Evolutionary conservation across 2,888 invertebrate genomes (phyloP).

Genomic region (Apodemia mormo): DNA sequence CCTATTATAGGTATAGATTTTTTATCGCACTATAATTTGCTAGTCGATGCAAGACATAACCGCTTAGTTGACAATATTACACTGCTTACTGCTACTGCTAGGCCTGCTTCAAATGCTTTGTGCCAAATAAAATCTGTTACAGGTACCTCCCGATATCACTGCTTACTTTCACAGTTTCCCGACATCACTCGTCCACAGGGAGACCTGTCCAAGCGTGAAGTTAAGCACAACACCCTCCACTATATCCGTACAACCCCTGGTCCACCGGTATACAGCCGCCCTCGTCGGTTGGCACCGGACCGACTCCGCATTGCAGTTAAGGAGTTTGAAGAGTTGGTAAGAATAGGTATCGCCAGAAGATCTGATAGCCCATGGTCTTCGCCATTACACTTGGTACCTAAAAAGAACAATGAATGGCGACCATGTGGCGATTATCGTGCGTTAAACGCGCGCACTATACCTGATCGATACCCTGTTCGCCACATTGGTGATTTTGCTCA

Average conservation of each 20-base stretch:
- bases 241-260: too few relatives aligned
- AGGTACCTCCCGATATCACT: constrained; percentile 18
- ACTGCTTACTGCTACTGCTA: constrained; percentile 21
- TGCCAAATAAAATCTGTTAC: constrained; percentile 18
- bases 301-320: too few relatives aligned
- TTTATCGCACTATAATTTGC: constrained; percentile 41
- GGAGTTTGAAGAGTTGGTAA: constrained; percentile 37
- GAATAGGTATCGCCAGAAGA: constrained; percentile 37
- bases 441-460: too few relatives aligned
- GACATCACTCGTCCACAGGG: constrained; percentile 22
- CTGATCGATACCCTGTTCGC: too few relatives aligned
- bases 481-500: too few relatives aligned
- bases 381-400: too few relatives aligned
- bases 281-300: too few relatives aligned
- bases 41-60: constrained; percentile 43
- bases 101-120: neutral
- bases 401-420: too few relatives aligned
- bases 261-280: too few relatives aligned
- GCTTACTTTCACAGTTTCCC: constrained; percentile 22
- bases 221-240: too few relatives aligned
- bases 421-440: too few relatives aligned
- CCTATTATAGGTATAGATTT: constrained; percentile 52
- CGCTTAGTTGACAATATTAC: constrained; percentile 39
- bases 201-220: constrained; percentile 10
- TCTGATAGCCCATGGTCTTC: too few relatives aligned